A percentile compares a stretch with the other conserved stretches of the same genome.
Evolutionary conservation across 2,888 invertebrate genomes (phyloP).

Genomic region (Chymomyza procnemis): DNA sequence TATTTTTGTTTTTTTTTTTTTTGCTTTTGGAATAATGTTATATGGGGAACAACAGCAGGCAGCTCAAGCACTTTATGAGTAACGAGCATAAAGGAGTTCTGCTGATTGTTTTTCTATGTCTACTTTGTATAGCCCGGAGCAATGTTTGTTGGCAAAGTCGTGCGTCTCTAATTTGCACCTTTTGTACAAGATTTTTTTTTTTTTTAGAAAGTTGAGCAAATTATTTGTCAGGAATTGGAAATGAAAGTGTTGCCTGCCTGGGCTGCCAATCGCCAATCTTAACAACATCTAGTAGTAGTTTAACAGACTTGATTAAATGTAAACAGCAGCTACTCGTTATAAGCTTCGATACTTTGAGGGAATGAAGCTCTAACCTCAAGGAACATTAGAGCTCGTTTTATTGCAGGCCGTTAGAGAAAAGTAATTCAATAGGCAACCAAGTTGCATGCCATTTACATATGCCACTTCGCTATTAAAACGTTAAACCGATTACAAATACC

Average conservation of each 20-base stretch:
- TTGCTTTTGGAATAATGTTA: constrained; percentile 39
- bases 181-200: constrained; percentile 31
- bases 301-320: constrained; percentile 29
- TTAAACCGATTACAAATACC: background rate
- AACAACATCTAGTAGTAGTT: background rate
- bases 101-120: constrained; percentile 57
- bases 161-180: constrained; percentile 69
- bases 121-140: constrained; percentile 31
- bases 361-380: background rate
- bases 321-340: background rate
- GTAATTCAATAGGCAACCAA: constrained; percentile 57
- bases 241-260: constrained; percentile 16
- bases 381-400: background rate
- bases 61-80: constrained; percentile 30
- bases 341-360: background rate
- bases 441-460: constrained; percentile 40
- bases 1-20: constrained; percentile 11
- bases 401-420: constrained; percentile 24
- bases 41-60: too few species aligned
- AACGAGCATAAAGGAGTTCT: constrained; percentile 52
- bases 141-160: constrained; percentile 52
- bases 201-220: constrained; percentile 60
- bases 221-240: constrained; percentile 45
- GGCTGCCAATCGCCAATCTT: background rate
- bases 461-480: constrained; percentile 34